Percentiles rank a stretch among this genome's conserved stretches.
Conservation (phyloP, 2,113 vertebrate genomes). For the Emydura subglobosa region DNA sequence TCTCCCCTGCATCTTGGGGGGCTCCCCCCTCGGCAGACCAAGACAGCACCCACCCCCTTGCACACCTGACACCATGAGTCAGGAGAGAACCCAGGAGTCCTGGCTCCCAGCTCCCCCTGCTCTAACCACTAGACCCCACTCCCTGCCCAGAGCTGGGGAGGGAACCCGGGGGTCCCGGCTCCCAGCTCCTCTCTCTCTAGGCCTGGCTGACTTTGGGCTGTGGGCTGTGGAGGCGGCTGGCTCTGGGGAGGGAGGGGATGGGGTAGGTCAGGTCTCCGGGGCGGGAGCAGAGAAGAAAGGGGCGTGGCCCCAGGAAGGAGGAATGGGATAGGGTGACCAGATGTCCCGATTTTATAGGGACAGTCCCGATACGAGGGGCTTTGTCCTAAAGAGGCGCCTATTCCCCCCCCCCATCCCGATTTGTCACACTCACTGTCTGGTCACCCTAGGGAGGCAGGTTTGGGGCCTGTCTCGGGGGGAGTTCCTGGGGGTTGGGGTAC, state of each 20-base stretch:
- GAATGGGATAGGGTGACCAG: too few species aligned
- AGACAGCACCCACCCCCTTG: not conserved
- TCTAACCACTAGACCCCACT: not conserved
- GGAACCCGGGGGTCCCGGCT: too few species aligned
- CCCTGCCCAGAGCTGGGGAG: not conserved
- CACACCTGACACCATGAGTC: not conserved
- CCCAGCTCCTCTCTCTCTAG: not conserved
- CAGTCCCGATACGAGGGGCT: too few species aligned
- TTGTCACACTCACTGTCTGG: not conserved
- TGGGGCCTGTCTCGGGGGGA: not conserved
- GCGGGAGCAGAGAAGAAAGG: slow-evolving; percentile 2
- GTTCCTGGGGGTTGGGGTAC: not conserved
- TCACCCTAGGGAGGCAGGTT: not conserved
- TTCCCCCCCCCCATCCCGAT: not conserved
- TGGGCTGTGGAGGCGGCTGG: not conserved
- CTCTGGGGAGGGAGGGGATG: not conserved
- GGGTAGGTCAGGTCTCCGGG: not conserved
- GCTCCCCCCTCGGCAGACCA: too few species aligned
- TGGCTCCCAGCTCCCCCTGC: too few species aligned
- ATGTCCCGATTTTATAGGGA: too few species aligned
- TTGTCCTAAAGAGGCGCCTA: too few species aligned
- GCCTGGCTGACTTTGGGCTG: not conserved
- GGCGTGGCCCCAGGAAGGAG: slow-evolving; percentile 24
- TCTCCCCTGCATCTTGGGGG: too few species aligned
- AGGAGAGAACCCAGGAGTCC: not conserved